phyloP scores from a whole-genome alignment of 1,140 invertebrate genomes.

The Sesamia nonagrioides region DNA sequence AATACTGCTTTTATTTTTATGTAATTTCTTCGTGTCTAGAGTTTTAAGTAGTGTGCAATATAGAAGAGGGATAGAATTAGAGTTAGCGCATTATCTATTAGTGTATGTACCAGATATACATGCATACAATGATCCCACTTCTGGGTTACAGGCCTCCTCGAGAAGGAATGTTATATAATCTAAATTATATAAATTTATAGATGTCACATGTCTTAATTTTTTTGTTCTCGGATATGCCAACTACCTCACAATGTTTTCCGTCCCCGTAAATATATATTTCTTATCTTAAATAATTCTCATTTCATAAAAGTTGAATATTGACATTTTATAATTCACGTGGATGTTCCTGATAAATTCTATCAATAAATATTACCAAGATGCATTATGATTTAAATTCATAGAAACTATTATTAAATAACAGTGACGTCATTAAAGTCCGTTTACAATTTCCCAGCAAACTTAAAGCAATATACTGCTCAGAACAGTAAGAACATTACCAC shows the following conservation, averaged over 20 bases:
- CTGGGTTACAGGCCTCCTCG: too few relatives aligned
- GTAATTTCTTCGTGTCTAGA: slow-evolving; percentile 61
- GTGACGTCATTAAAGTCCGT: slow-evolving; percentile 8
- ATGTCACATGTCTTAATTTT: too few relatives aligned
- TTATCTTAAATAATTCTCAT: too few relatives aligned
- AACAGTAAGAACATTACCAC: slow-evolving; percentile 23
- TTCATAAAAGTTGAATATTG: not conserved
- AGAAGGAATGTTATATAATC: too few relatives aligned
- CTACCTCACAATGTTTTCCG: too few relatives aligned
- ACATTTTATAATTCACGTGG: not conserved
- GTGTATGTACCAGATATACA: too few relatives aligned
- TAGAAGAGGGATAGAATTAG: not conserved
- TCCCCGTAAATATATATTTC: too few relatives aligned
- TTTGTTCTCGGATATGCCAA: too few relatives aligned
- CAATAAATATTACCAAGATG: too few relatives aligned
- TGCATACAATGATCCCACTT: too few relatives aligned
- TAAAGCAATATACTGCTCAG: not conserved
- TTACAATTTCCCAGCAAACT: slow-evolving; percentile 7
- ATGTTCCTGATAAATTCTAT: too few relatives aligned
- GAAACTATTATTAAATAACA: slow-evolving; percentile 1
- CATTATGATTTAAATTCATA: not conserved
- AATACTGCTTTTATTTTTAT: slow-evolving; percentile 64
- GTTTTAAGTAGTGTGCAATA: slow-evolving; percentile 22
- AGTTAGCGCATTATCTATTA: not conserved
- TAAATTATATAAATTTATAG: too few relatives aligned